Percentiles rank a stretch among this genome's conserved stretches.
Conservation (phyloP, 30 jellyfish, hydroid and myxozoan genomes). For the Aurelia coerulea region DNA sequence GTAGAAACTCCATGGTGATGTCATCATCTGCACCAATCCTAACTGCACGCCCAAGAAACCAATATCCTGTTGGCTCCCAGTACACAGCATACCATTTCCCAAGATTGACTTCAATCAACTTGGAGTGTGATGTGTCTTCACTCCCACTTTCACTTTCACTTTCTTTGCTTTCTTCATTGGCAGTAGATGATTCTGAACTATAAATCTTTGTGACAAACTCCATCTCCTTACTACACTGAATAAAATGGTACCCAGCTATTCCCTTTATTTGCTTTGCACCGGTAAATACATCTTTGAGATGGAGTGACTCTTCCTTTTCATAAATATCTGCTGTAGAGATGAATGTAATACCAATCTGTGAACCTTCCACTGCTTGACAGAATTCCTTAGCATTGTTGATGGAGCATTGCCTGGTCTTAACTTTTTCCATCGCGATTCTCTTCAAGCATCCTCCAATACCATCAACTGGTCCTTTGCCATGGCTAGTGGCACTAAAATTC, state of each 20-base stretch:
- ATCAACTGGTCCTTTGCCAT: constrained; percentile 44
- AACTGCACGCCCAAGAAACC: no score
- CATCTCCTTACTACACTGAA: constrained; percentile 10
- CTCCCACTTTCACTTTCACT: constrained; percentile 21
- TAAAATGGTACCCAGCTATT: constrained; percentile 23
- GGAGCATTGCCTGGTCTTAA: constrained; percentile 48
- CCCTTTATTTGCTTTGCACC: constrained; percentile 29
- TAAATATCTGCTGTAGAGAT: constrained; percentile 18
- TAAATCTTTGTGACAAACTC: constrained; percentile 9
- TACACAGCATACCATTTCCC: constrained; percentile 39
- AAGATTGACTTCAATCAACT: background rate
- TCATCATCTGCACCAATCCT: constrained; percentile 3
- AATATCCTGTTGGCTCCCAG: no score
- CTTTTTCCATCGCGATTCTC: constrained; percentile 38
- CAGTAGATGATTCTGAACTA: constrained; percentile 5
- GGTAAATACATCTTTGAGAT: constrained; percentile 28
- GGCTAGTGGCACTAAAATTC: constrained; percentile 38
- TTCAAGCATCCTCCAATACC: constrained; percentile 40
- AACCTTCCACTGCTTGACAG: constrained; percentile 35
- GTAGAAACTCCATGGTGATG: constrained; percentile 6
- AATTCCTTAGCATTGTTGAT: constrained; percentile 41
- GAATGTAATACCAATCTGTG: constrained; percentile 26
- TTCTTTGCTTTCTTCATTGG: background rate
- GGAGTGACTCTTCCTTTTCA: constrained; percentile 26
- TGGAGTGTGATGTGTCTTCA: background rate